These are phyloP conservation scores for Himalopsyche anomala DNA, from an alignment of 2,888 invertebrate species.

Conservation along the genomic window DNA sequence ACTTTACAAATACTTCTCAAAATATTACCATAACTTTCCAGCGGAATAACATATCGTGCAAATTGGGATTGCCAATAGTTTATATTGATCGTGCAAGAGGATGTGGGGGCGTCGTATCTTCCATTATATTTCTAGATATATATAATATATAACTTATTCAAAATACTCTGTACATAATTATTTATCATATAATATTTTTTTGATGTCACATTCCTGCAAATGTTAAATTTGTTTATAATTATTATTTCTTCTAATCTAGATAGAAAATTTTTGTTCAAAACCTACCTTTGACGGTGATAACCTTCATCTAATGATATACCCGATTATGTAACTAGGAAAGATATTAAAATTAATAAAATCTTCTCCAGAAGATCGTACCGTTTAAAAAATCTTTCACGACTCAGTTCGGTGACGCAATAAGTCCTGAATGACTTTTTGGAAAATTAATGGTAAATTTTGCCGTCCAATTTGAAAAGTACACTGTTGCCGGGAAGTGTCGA, in stretches of 20 bases:
- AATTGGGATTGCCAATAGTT: slow-evolving; percentile 32
- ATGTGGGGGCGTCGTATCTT: neutral
- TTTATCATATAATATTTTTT: neutral
- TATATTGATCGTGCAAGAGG: slow-evolving; percentile 20
- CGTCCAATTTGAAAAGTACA: neutral
- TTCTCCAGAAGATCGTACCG: slow-evolving; percentile 59
- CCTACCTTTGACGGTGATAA: slow-evolving; percentile 62
- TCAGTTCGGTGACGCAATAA: neutral
- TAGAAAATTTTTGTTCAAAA: slow-evolving; percentile 54
- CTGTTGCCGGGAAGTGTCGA: neutral
- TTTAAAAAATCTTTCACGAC: slow-evolving; percentile 22
- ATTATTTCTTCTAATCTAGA: slow-evolving; percentile 37
- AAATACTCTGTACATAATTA: slow-evolving; percentile 15
- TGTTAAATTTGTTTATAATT: slow-evolving; percentile 6
- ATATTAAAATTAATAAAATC: slow-evolving; percentile 47
- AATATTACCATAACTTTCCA: slow-evolving; percentile 35
- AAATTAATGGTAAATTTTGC: neutral
- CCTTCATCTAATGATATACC: slow-evolving; percentile 56
- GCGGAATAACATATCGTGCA: slow-evolving; percentile 8
- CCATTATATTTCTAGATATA: slow-evolving; percentile 3
- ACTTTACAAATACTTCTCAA: slow-evolving; percentile 22
- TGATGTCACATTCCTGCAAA: slow-evolving; percentile 39
- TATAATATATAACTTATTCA: neutral
- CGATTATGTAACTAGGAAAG: slow-evolving; percentile 51
- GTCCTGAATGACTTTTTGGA: slow-evolving; percentile 23